Conservation (phyloP, 2,797 vertebrate genomes). For the Pseudomugil gertrudae region DNA sequence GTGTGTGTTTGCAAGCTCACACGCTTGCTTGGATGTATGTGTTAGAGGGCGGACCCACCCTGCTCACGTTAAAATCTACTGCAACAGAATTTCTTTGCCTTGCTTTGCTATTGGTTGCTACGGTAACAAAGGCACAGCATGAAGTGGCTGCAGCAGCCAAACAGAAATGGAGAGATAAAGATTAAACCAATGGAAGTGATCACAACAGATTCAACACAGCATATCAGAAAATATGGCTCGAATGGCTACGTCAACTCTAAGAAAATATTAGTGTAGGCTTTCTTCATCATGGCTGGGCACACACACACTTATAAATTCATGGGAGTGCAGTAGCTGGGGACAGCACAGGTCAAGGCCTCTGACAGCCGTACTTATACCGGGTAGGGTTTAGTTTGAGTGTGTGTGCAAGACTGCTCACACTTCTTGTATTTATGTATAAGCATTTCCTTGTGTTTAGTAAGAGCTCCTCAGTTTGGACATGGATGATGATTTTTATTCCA, state of each 20-base stretch:
- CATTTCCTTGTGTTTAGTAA: conserved; percentile 31
- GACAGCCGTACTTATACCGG: conserved; percentile 3
- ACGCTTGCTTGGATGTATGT: conserved; percentile 22
- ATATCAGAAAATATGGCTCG: conserved; percentile 37
- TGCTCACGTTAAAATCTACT: conserved; percentile 71
- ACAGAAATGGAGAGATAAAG: conserved; percentile 36
- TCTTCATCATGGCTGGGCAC: background rate
- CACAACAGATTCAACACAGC: conserved; percentile 43
- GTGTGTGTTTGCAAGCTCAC: conserved; percentile 7
- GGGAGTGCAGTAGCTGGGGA: conserved; percentile 14
- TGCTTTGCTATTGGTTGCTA: conserved; percentile 86
- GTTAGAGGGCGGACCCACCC: conserved; percentile 60
- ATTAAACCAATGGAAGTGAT: conserved; percentile 49
- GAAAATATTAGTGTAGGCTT: conserved; percentile 5
- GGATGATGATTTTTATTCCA: conserved; percentile 46
- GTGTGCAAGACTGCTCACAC: conserved; percentile 13
- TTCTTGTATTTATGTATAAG: conserved; percentile 30
- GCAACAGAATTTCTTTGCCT: conserved; percentile 76
- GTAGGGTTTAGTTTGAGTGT: conserved; percentile 8
- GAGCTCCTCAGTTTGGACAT: conserved; percentile 25
- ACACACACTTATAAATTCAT: conserved; percentile 21
- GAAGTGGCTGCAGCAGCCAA: conserved; percentile 78
- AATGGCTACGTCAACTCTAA: conserved; percentile 28
- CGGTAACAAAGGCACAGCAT: conserved; percentile 84
- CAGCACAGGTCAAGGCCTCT: conserved; percentile 47